Conservation (phyloP, 2,888 invertebrate species). For the Mystacides longicornis region DNA sequence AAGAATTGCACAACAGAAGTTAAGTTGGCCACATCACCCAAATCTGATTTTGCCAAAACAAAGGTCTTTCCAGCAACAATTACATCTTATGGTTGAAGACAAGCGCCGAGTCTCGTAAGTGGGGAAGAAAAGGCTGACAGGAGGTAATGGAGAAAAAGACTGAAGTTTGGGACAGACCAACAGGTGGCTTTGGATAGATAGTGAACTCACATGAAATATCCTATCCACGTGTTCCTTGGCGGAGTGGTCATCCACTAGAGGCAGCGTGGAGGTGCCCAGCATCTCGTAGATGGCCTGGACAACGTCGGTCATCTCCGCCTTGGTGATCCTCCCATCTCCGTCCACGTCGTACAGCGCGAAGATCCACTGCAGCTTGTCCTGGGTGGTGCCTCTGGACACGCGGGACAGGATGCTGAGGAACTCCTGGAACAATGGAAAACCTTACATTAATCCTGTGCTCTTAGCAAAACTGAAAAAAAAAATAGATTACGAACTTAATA, state of each 20-base stretch:
- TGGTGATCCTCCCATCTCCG: conserved; percentile 77
- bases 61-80: too few species aligned
- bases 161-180: background rate
- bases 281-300: conserved; percentile 81
- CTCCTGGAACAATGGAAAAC: conserved; percentile 51
- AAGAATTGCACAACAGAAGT: too few species aligned
- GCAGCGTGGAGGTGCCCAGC: conserved; percentile 71
- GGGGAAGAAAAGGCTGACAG: background rate
- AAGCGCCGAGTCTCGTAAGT: too few species aligned
- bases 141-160: background rate
- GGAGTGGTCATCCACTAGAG: conserved; percentile 61
- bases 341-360: conserved; percentile 83
- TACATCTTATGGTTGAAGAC: too few species aligned
- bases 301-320: conserved; percentile 77
- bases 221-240: conserved; percentile 79
- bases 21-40: too few species aligned
- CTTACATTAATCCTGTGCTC: too few species aligned
- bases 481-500: too few species aligned
- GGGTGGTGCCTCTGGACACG: conserved; percentile 73
- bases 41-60: too few species aligned
- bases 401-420: conserved; percentile 77
- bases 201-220: conserved; percentile 73
- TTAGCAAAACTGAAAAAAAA: too few species aligned
- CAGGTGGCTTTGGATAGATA: background rate
- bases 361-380: conserved; percentile 84